Evolutionary conservation across 1,140 invertebrate genomes (phyloP).

Genomic region (Anagrus nilaparvatae): DNA sequence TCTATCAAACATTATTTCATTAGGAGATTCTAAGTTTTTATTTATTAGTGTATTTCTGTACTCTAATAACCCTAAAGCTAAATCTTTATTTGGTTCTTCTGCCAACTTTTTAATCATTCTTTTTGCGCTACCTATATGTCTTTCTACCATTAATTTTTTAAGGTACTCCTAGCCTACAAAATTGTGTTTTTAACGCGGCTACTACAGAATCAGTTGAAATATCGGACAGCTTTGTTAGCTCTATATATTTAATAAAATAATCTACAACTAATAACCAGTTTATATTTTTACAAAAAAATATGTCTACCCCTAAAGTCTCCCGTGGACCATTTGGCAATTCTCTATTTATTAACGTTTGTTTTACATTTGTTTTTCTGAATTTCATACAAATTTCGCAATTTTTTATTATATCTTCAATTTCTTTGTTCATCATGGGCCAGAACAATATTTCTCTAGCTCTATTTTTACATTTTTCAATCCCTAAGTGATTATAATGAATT

Average conservation of each 20-base stretch:
- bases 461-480: conserved; percentile 25
- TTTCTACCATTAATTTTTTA: too few relatives aligned
- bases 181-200: conserved; percentile 13
- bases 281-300: conserved; percentile 13
- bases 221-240: conserved; percentile 18
- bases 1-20: too few relatives aligned
- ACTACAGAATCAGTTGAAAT: conserved; percentile 20
- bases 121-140: too few relatives aligned
- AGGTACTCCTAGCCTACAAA: background rate
- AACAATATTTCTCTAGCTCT: conserved; percentile 29
- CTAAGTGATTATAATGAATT: conserved; percentile 29
- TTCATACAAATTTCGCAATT: conserved; percentile 24
- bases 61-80: too few relatives aligned
- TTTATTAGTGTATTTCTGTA: too few relatives aligned
- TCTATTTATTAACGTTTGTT: conserved; percentile 23
- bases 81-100: too few relatives aligned
- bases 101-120: too few relatives aligned
- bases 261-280: conserved; percentile 13
- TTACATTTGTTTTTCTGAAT: conserved; percentile 20
- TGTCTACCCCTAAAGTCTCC: conserved; percentile 22
- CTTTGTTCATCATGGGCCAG: conserved; percentile 29
- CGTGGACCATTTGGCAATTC: conserved; percentile 24
- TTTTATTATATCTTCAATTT: conserved; percentile 25
- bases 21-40: too few relatives aligned
- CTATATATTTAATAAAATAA: conserved; percentile 26